Conservation (phyloP, 92 coral and sea anemone genomes). For the Parazoanthus swiftii region DNA sequence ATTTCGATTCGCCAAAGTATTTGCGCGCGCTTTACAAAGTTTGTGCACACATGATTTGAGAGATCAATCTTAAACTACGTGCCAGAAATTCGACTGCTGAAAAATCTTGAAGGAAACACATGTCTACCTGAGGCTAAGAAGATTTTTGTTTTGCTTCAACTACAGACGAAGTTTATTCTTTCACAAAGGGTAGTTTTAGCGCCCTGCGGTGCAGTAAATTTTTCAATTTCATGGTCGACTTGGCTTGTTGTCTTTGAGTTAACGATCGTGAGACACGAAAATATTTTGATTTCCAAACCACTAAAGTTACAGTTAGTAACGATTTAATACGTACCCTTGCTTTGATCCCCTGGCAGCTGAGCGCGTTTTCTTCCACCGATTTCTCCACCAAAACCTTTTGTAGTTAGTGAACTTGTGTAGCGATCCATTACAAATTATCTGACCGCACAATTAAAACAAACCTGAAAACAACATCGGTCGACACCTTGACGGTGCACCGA, state of each 20-base stretch:
- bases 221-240: conserved; percentile 42
- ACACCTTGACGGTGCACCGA: background rate
- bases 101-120: background rate
- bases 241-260: conserved; percentile 53
- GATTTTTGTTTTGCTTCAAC: background rate
- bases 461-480: background rate
- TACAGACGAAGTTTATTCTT: conserved; percentile 14
- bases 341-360: conserved; percentile 68
- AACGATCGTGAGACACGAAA: conserved; percentile 15
- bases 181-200: background rate
- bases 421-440: conserved; percentile 65
- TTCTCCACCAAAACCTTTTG: conserved; percentile 66
- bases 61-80: background rate
- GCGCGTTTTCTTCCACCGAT: conserved; percentile 74
- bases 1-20: conserved; percentile 25
- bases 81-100: background rate
- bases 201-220: conserved; percentile 17
- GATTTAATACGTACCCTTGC: conserved; percentile 56
- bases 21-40: conserved; percentile 46
- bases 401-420: conserved; percentile 60
- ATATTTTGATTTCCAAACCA: background rate
- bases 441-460: conserved; percentile 27
- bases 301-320: background rate
- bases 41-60: conserved; percentile 14
- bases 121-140: background rate